Base-by-base conservation (phyloP, 35 echinoderm and acorn worm genomes). In the Lytechinus pictus region DNA sequence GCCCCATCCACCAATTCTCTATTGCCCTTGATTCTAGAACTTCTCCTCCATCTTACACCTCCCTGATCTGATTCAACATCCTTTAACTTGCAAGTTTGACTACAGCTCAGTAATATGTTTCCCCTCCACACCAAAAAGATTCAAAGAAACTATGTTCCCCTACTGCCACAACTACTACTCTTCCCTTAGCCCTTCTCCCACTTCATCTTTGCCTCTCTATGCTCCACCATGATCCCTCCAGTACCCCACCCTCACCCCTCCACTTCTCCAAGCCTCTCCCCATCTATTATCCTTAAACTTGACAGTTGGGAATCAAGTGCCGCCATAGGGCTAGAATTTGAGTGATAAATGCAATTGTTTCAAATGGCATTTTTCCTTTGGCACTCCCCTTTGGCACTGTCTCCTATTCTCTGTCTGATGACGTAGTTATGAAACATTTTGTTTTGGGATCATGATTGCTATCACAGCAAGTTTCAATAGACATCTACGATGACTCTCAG, bases 321-420 rank as follows among this genome's bases (percentile, higher is more conserved):
- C 27, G 88, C n/a, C 54, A 24, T 13, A 93, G 92, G 92, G 92
- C 92, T 57, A 33, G 52, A 93, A 93, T 28, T 27, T 93, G 92
- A 93, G 92, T 93, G 52, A 93, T 93, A 27, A 93, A 12, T 28
- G 53, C 92, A 93, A 54, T 93, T 93, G 92, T 54, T 93, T 54
- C 54, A 27, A 53, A 27, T 93, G 92, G 92, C 92, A 93, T 54
- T 33, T 12, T 93, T 33, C 29, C 16, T 54, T 5, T 55, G 28
- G n/a, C 29, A 14, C 19, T 93, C 52, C 88, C 88, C 6, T 51
- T 87, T 16, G 33, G 4, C 86, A 10, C 86, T 87, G 5, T 51
- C 86, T 51, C 86, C 4, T 51, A 3, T 51, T 11, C 86, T 58
- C 56, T 16, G 0, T 79, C 19, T n/a, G 66, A 79, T 79, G 66